Conservation (phyloP, 1,140 invertebrate species). For the Uloborus diversus region DNA sequence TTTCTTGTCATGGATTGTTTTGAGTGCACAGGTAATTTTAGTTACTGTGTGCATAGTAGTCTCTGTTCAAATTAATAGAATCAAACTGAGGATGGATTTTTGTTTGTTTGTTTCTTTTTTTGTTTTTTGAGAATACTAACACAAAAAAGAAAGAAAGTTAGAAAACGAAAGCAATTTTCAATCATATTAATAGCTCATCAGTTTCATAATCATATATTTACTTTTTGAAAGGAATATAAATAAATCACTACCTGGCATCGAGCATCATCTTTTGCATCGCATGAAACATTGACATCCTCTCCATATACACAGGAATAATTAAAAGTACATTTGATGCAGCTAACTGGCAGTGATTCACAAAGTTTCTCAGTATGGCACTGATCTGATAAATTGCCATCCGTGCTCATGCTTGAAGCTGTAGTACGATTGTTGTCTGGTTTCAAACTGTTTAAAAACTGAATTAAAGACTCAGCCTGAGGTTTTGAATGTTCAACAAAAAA, state of each 20-base stretch:
- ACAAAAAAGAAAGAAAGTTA: too few species aligned
- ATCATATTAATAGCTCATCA: too few species aligned
- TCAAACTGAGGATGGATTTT: too few species aligned
- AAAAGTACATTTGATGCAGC: conserved; percentile 68
- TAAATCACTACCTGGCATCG: conserved; percentile 61
- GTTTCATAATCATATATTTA: too few species aligned
- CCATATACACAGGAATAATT: conserved; percentile 68
- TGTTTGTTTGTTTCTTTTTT: too few species aligned
- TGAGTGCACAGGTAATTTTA: too few species aligned
- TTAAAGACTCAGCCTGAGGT: conserved; percentile 25
- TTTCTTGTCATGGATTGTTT: too few species aligned
- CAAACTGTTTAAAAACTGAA: not conserved
- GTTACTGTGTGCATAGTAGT: too few species aligned
- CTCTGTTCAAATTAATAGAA: too few species aligned
- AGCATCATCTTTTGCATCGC: conserved; percentile 60
- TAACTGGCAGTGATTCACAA: conserved; percentile 62
- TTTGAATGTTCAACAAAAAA: conserved; percentile 8
- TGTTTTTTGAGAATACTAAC: too few species aligned
- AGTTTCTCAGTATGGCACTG: conserved; percentile 58
- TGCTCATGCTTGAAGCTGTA: conserved; percentile 9
- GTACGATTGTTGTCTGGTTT: conserved; percentile 19
- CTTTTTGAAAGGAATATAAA: too few species aligned
- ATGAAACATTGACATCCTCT: conserved; percentile 64
- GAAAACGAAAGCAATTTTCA: too few species aligned
- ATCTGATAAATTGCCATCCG: conserved; percentile 13